Conservation (phyloP, 2,888 invertebrate species). For the Fragum fragum region DNA sequence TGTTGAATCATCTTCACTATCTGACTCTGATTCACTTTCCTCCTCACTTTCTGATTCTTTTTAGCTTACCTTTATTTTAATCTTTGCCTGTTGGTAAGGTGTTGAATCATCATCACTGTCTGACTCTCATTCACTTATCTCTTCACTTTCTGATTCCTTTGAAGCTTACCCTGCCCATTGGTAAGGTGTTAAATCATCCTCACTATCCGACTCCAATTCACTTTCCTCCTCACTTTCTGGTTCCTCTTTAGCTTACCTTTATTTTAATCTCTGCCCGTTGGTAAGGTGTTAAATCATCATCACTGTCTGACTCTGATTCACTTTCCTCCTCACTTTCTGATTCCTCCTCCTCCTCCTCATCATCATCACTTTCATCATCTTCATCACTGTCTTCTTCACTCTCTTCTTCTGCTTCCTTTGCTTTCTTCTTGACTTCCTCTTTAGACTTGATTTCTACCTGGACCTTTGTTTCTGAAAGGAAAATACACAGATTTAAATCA, state of each 20-base stretch:
- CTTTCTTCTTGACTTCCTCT: slow-evolving; percentile 91
- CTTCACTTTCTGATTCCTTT: too few species aligned
- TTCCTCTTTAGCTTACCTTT: slow-evolving; percentile 82
- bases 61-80: too few species aligned
- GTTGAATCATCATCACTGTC: too few species aligned
- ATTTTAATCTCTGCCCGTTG: slow-evolving; percentile 86
- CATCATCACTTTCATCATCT: slow-evolving; percentile 75
- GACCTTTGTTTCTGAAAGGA: slow-evolving; percentile 48
- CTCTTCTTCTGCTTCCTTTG: slow-evolving; percentile 85
- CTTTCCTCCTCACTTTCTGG: slow-evolving; percentile 87
- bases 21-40: slow-evolving; percentile 87
- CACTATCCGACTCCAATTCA: slow-evolving; percentile 86
- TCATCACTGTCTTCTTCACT: slow-evolving; percentile 83
- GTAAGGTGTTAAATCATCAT: slow-evolving; percentile 80
- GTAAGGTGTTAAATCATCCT: slow-evolving; percentile 80
- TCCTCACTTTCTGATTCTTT: slow-evolving; percentile 86
- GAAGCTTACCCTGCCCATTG: slow-evolving; percentile 87
- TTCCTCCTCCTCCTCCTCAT: slow-evolving; percentile 86
- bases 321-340: slow-evolving; percentile 87
- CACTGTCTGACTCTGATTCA: slow-evolving; percentile 86
- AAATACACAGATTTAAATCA: too few species aligned
- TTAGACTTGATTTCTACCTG: slow-evolving; percentile 88
- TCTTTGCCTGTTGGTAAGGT: too few species aligned
- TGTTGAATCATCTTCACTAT: slow-evolving; percentile 81
- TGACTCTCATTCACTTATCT: slow-evolving; percentile 81